These are phyloP conservation scores for Agrochola litura DNA, from an alignment of 2,888 invertebrate species.

Conservation along the genomic window DNA sequence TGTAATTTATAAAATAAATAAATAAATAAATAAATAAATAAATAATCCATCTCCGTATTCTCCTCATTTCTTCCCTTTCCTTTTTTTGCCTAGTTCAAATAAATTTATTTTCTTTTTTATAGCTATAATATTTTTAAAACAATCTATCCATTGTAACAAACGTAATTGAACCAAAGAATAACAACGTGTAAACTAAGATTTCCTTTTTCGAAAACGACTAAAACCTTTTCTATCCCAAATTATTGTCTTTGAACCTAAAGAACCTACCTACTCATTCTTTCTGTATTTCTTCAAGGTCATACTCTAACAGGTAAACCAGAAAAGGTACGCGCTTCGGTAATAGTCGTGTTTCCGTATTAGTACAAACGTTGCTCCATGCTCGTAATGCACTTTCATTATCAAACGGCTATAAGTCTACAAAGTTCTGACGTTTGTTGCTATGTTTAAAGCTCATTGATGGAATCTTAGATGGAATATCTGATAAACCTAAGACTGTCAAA, in stretches of 20 bases:
- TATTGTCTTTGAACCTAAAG: neutral
- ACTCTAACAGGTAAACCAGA: neutral
- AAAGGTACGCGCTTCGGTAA: neutral
- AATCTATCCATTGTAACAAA: neutral
- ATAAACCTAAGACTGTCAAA: no score
- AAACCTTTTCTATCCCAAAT: neutral
- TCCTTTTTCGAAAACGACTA: neutral
- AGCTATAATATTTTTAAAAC: neutral
- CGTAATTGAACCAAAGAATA: no score
- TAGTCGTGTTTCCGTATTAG: neutral
- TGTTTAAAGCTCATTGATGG: no score
- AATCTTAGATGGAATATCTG: no score
- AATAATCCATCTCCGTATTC: no score
- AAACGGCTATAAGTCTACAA: no score
- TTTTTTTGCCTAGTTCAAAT: no score
- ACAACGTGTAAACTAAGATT: neutral
- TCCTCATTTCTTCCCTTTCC: no score
- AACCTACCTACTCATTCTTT: neutral
- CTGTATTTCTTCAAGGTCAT: neutral
- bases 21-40: no score
- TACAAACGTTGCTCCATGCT: neutral
- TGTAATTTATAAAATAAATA: no score
- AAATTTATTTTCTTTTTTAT: no score
- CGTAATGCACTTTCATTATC: neutral
- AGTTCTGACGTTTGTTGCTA: no score